Evolutionary conservation across 2,888 invertebrate species (phyloP), one percentile per base, ranked within the genome.

Genomic region (Melipona beecheii): DNA sequence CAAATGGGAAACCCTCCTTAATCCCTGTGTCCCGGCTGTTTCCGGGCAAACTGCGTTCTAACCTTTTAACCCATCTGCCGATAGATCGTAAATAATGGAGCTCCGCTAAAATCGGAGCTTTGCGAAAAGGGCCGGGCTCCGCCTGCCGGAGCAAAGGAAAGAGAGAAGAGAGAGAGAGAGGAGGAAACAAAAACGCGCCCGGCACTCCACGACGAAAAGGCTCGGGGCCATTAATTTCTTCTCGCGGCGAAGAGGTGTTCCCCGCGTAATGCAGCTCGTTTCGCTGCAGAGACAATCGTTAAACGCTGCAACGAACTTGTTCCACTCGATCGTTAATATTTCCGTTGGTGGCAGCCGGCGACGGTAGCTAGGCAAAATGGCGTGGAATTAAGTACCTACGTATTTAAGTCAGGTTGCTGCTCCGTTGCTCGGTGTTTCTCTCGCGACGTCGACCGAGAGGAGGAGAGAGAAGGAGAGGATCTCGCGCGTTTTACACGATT

Each of bases 31-130:
- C 68, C n/a, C 50, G 69, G 19, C 43, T 43, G 52, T 54, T 54
- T 31, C 27, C 54, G 19, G n/a, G 71, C 27, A 66, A 77, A 66
- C 58, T 66, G 70, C 68, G 49, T 75, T 43, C 68, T 27, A 66
- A 81, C 71, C 71, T 81, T 81, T 78, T 62, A 81, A 77, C 77
- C 77, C 66, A 27, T 60, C 72, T 19, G 60, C 62, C 78, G 66
- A 54, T 66, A 15, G 62, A 66, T 81, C 52, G 77, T 77, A 66
- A 77, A 77, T 81, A 75, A 79, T 75, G 62, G 64, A 66, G 54
- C n/a, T 58, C 17, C 24, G 4, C 27, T 62, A 50, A 73, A 73
- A 73, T 36, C 43, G 74, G 36, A 36, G 54, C n/a, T 27, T 24
- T 24, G 31, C n/a, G 49, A 58, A 66, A 66, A 50, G 0, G 54